Evolutionary conservation across 2,113 vertebrate species (phyloP).

Genomic region (Epinephelus fuscoguttatus): DNA sequence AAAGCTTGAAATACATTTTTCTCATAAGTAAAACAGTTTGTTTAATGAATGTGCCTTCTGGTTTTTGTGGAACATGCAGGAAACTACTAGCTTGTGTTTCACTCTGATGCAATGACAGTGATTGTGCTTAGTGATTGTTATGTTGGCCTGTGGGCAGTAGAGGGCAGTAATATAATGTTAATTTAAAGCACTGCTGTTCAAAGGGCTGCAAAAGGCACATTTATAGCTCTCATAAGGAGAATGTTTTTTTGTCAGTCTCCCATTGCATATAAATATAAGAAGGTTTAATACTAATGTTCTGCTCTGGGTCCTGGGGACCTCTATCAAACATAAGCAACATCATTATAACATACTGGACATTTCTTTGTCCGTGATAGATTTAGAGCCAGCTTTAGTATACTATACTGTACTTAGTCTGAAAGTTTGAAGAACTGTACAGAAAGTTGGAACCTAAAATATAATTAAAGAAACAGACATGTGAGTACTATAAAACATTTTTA

Average conservation of each 20-base stretch:
- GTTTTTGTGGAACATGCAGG: background rate
- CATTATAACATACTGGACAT: background rate
- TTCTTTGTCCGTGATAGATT: background rate
- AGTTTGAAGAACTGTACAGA: background rate
- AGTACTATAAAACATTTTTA: background rate
- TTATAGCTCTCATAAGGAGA: background rate
- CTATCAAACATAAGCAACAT: background rate
- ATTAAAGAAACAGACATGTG: background rate
- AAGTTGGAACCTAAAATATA: background rate
- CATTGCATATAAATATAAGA: background rate
- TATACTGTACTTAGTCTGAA: background rate
- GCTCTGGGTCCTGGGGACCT: background rate
- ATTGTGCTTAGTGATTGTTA: conserved; percentile 10
- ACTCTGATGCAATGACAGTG: background rate
- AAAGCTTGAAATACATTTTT: conserved; percentile 53
- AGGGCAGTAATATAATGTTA: conserved; percentile 42
- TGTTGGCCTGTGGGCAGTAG: conserved; percentile 45
- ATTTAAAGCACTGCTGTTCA: background rate
- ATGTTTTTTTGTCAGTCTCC: background rate
- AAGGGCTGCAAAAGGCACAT: background rate
- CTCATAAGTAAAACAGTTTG: background rate
- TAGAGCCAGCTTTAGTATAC: too few species aligned
- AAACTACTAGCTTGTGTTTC: background rate
- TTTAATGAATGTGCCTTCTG: background rate
- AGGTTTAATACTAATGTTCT: background rate